Conservation (phyloP, 2,113 vertebrate genomes). For the Vidua chalybeata region DNA sequence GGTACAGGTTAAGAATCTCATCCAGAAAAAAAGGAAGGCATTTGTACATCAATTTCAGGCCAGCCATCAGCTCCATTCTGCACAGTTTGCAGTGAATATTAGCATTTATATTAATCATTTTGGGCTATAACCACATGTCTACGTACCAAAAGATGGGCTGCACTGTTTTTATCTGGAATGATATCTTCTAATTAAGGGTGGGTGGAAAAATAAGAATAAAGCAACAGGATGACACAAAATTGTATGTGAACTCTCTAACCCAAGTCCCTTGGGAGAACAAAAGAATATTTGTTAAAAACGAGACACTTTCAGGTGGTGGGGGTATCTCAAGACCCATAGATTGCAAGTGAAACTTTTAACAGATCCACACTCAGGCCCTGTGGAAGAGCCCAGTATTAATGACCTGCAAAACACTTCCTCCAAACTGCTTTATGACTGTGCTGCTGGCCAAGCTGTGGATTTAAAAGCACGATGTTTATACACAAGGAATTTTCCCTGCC, state of each 20-base stretch:
- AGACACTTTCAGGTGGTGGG: not conserved
- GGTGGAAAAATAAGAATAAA: not conserved
- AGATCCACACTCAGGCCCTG: not conserved
- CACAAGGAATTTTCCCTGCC: not conserved
- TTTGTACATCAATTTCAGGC: not conserved
- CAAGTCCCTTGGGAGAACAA: not conserved
- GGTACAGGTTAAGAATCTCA: not conserved
- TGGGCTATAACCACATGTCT: not conserved
- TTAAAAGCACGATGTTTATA: not conserved
- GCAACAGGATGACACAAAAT: not conserved
- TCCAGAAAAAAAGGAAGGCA: not conserved
- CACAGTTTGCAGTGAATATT: not conserved
- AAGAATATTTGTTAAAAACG: not conserved
- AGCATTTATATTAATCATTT: not conserved
- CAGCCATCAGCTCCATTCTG: not conserved
- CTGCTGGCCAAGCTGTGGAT: not conserved
- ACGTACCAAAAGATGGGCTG: not conserved
- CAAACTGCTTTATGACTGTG: not conserved
- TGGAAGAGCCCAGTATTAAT: not conserved
- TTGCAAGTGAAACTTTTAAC: not conserved
- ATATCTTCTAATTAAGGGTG: not conserved
- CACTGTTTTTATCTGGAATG: not conserved
- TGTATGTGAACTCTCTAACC: not conserved
- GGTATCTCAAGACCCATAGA: not conserved
- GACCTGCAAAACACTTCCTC: not conserved